These are phyloP conservation scores for Eristalis tenax DNA, from an alignment of 2,888 invertebrate species.

Conservation along the genomic window DNA sequence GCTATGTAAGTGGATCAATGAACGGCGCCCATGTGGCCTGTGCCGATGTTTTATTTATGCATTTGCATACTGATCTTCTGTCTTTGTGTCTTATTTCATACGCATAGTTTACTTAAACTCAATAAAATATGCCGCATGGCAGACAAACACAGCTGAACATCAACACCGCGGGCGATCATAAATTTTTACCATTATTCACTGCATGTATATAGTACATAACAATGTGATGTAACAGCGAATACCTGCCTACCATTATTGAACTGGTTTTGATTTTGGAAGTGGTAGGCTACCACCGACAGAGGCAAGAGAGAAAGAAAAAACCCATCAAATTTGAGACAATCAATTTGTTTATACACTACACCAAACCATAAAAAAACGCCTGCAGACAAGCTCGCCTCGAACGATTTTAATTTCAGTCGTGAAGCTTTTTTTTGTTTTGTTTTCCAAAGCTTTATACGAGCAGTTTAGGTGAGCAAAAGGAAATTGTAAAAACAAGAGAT, in stretches of 20 bases:
- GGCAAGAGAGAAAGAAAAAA: background rate
- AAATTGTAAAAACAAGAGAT: background rate
- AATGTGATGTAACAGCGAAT: conserved; percentile 41
- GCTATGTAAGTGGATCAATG: too few species aligned
- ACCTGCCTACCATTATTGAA: conserved; percentile 29
- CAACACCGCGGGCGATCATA: background rate
- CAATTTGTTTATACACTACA: conserved; percentile 14
- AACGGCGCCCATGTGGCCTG: too few species aligned
- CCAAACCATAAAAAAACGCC: background rate
- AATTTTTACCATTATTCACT: conserved; percentile 20
- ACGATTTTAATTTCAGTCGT: background rate
- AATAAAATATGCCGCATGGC: background rate
- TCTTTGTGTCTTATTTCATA: background rate
- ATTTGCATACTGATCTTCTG: background rate
- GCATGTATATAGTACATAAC: conserved; percentile 35
- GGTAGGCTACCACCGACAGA: conserved; percentile 7
- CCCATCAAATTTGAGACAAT: conserved; percentile 4
- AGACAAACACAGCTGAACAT: background rate
- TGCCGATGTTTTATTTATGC: background rate
- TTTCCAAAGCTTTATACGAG: background rate
- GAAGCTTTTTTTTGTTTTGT: too few species aligned
- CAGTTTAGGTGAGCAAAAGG: background rate
- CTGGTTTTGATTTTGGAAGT: conserved; percentile 33
- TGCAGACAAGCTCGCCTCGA: background rate
- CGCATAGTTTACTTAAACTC: background rate